Evolutionary conservation across 2,888 invertebrate species (phyloP), one percentile per base, ranked within the genome.

Genomic region (Reticulitermes lucifugus): DNA sequence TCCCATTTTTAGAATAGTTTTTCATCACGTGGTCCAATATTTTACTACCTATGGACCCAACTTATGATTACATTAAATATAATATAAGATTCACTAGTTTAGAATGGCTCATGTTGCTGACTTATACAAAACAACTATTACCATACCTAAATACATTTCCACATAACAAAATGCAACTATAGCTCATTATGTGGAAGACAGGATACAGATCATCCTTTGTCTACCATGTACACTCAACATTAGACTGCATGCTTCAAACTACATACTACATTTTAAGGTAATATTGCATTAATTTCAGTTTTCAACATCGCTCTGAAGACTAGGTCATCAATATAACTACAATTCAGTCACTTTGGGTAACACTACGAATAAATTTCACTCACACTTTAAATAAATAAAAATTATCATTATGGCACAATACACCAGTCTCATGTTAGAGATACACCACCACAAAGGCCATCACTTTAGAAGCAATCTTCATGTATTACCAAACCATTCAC

Each of bases 371-470:
- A 73, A 29, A 73, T 21, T 73, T 73, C 73, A 73, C 21, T 35
- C 29, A 73, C 41, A 41, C 73, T 41, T 21, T 35, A 41, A 73
- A 73, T 35, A 41, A 73, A 73, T 41, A 73, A 3, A 70, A 70
- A 41, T 73, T 35, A 41, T n/a, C 18, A 41, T 41, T 9, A 77
- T 77, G 77, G 77, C 77, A 77, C 77, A 77, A 41, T 41, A 73
- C 6, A 35, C 21, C n/a, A 71, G 65, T 25, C 6, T 65, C 65
- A 65, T 73, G n/a, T 73, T 41, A 6, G 1, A 73, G 46, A 46
- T n/a, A 46, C 7, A 77, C 14, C 43, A 46, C 25, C 41, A n/a
- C 6, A 46, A 35, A 7, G 46, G 43, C 7, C 51, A 10, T n/a
- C 25, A 25, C 25, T 65, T 65, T 25, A 65, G 21, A 46, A 77